A percentile compares a stretch with the other conserved stretches of the same genome.
Conservation (phyloP, 2,113 vertebrate species). For the Megaceryle maxima region DNA sequence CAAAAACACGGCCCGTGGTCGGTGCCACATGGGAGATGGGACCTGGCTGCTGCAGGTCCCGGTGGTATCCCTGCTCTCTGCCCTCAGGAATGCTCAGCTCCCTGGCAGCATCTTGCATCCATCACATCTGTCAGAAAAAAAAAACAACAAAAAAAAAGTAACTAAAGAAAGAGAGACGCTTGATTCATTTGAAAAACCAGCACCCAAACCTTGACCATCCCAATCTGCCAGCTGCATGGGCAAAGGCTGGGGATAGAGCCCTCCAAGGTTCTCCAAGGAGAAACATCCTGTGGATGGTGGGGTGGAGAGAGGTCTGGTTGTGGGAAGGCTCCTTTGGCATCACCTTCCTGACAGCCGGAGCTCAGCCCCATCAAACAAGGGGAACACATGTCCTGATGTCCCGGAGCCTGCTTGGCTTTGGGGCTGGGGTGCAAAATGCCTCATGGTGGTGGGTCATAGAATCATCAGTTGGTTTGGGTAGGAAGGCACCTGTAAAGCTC, state of each 20-base stretch:
- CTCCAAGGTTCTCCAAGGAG: neutral
- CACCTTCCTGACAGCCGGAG: neutral
- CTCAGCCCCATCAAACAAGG: accelerated
- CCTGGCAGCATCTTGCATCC: accelerated
- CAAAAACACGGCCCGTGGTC: accelerated
- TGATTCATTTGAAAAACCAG: neutral
- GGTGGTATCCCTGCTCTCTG: neutral
- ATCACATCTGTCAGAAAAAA: neutral
- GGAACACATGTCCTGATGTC: neutral
- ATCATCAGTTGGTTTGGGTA: neutral
- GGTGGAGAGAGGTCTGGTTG: neutral
- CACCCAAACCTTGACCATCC: neutral
- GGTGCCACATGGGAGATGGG: neutral
- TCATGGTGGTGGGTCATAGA: accelerated
- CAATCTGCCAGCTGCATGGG: accelerated
- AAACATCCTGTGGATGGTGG: accelerated
- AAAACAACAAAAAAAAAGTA: neutral
- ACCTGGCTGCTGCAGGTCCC: accelerated
- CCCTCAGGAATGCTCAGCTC: neutral
- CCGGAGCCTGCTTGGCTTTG: neutral
- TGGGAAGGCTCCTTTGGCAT: neutral
- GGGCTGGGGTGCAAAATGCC: neutral
- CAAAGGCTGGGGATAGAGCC: neutral
- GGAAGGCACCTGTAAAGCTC: no score
- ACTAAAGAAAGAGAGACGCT: accelerated